Evolutionary conservation across 2,797 vertebrate species (phyloP), one percentile per base, ranked within the genome.

Genomic region (Acropternis orthonyx): DNA sequence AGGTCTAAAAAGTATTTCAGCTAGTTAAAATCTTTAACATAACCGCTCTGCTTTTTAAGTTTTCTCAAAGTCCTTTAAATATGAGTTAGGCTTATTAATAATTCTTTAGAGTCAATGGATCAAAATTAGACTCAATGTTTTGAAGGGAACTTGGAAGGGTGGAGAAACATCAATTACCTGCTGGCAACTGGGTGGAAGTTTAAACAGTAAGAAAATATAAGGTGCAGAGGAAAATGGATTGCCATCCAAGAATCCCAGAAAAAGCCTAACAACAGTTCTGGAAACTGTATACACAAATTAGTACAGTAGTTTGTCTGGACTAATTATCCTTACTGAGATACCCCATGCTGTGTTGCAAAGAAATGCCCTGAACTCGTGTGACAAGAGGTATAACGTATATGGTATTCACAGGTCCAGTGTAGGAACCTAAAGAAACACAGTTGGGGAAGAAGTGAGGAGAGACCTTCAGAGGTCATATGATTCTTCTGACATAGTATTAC

Each of bases 261-360:
- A n/a, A 4, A 51, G 56, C 58, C 66, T 75, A 87, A 86, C 85
- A 88, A 80, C 69, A 75, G 26, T 75, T 90, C 72, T 90, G 73
- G 76, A 84, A 90, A 62, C 54, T 81, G 43, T 41, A 37, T 41
- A 73, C 44, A 51, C 76, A 88, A 94, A 94, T 95, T 90, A 92
- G 69, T 27, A 72, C 1, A 8, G 69, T 63, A 62, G 48, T 88
- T 93, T 92, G 85, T 88, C 87, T 85, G 73, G 66, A 55, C 76
- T 94, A 95, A 94, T 95, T 95, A 66, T 58, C 28, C 56, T 8
- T 68, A 71, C 61, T 51, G 73, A 81, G 62, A 65, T 65, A 78
- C 75, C 65, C 34, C 89, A 91, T 54, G 37, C 43, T 3, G 7
- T 36, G 62, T n/a, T 81, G 30, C 16, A 78, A 90, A 86, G 85